phyloP scores from a whole-genome alignment of 2,113 vertebrate genomes.

The Cariama cristata region DNA sequence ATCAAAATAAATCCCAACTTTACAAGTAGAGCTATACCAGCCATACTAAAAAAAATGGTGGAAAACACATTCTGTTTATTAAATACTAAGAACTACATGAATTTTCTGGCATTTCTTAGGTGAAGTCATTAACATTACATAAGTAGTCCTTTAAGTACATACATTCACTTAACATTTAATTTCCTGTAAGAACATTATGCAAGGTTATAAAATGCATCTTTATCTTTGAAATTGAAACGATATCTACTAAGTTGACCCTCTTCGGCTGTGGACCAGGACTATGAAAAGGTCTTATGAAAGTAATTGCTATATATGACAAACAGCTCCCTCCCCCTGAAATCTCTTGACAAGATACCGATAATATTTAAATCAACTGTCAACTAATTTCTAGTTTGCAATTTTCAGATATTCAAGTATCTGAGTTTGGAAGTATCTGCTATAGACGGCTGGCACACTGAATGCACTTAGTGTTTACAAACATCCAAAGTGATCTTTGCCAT shows the following conservation, averaged over 20 bases:
- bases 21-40: conserved; percentile 18
- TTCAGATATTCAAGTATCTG: not conserved
- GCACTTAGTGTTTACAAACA: conserved; percentile 12
- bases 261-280: not conserved
- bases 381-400: not conserved
- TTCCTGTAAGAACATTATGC: conserved; percentile 34
- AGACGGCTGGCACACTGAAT: not conserved
- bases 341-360: not conserved
- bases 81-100: conserved; percentile 27
- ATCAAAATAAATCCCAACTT: conserved; percentile 54
- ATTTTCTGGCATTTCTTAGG: conserved; percentile 57
- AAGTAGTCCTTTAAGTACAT: conserved; percentile 46
- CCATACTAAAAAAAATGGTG: conserved; percentile 58
- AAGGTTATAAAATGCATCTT: conserved; percentile 45
- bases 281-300: not conserved
- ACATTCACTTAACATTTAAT: conserved; percentile 58
- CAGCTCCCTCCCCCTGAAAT: not conserved
- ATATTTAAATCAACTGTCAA: not conserved
- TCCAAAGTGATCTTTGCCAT: not conserved
- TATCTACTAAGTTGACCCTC: conserved; percentile 4
- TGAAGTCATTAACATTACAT: conserved; percentile 26
- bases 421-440: not conserved
- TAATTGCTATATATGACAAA: not conserved
- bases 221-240: conserved; percentile 53
- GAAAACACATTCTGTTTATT: conserved; percentile 60